phyloP scores from a whole-genome alignment of 2,888 invertebrate genomes.

The Chouioia cunea region DNA sequence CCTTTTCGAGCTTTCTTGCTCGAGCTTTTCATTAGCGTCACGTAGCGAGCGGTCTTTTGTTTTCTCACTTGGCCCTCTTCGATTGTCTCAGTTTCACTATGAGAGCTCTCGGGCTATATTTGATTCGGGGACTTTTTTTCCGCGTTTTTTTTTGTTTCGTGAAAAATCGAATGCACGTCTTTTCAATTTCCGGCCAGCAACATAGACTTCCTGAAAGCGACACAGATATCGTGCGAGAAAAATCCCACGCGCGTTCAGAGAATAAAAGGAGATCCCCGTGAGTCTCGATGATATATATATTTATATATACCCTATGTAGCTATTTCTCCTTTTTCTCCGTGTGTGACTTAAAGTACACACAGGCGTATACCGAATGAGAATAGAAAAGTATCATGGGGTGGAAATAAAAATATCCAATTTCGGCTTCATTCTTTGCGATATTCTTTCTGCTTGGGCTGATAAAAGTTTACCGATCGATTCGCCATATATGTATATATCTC shows the following conservation, averaged over 20 bases:
- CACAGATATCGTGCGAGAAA: constrained; percentile 36
- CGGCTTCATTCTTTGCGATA: constrained; percentile 31
- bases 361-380: constrained; percentile 19
- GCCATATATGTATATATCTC: no score
- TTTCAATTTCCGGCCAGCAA: constrained; percentile 50
- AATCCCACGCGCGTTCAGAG: constrained; percentile 18
- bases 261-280: constrained; percentile 42
- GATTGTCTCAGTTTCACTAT: constrained; percentile 27
- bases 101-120: constrained; percentile 4
- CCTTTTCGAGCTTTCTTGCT: no score
- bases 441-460: neutral
- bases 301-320: neutral
- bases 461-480: no score
- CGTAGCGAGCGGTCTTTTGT: constrained; percentile 11
- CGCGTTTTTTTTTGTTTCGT: constrained; percentile 44
- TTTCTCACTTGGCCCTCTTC: neutral
- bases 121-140: constrained; percentile 16
- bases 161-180: constrained; percentile 47
- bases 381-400: constrained; percentile 17
- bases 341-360: constrained; percentile 31
- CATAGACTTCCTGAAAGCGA: constrained; percentile 40
- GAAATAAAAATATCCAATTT: constrained; percentile 44
- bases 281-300: neutral
- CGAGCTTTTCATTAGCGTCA: neutral
- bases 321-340: neutral